Conservation (phyloP, 2,888 invertebrate species). For the Siphlonurus alternatus region DNA sequence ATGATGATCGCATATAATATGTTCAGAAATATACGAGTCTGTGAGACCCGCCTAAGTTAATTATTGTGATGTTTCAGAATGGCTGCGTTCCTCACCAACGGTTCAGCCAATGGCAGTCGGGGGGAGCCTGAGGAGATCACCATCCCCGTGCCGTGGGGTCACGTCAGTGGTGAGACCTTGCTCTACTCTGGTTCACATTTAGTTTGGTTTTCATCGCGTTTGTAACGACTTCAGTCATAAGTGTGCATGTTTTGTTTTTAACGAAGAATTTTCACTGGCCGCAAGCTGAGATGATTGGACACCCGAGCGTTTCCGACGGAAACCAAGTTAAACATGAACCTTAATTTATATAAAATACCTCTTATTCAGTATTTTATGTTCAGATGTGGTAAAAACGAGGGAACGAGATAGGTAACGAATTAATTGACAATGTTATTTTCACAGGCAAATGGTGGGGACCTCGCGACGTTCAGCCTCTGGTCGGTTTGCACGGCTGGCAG, state of each 20-base stretch:
- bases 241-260: too few relatives aligned
- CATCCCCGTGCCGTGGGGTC: slow-evolving; percentile 70
- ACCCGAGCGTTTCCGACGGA: too few relatives aligned
- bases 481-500: slow-evolving; percentile 61
- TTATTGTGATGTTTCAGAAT: too few relatives aligned
- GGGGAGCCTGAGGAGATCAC: slow-evolving; percentile 34
- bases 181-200: neutral
- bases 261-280: too few relatives aligned
- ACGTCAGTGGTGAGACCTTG: slow-evolving; percentile 25
- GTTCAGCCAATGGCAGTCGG: neutral
- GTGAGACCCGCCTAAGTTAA: too few relatives aligned
- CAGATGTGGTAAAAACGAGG: neutral
- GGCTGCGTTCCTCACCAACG: too few relatives aligned
- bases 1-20: too few relatives aligned
- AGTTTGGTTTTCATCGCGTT: neutral
- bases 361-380: neutral
- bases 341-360: too few relatives aligned
- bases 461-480: slow-evolving; percentile 41
- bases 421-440: slow-evolving; percentile 11
- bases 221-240: too few relatives aligned
- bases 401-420: neutral
- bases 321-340: too few relatives aligned
- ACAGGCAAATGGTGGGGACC: slow-evolving; percentile 49
- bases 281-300: too few relatives aligned
- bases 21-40: too few relatives aligned